Base-by-base conservation (phyloP, 2,797 vertebrate species). In the Cyprinodon diabolis region DNA sequence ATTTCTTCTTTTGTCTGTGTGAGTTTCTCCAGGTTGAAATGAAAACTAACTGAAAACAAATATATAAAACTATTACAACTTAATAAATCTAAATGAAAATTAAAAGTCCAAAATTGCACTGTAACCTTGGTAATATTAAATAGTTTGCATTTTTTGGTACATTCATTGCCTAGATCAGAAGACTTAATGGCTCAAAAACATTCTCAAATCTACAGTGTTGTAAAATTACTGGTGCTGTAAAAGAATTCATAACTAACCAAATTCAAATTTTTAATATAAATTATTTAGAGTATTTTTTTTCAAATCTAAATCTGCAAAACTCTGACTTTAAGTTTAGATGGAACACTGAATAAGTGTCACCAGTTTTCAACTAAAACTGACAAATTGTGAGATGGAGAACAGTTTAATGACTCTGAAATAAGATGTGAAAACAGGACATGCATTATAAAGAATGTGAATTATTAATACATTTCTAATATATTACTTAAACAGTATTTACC, bases 401-500 rank as follows among this genome's bases (percentile, higher is more conserved):
- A 60, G 8, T 25, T 17, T 15, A 35, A 30, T 60, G 35, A 19
- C 30, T 17, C 13, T 17, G 17, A 13, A 60, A 30, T 37, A 6
- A 37, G 57, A 57, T 30, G 13, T 57, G 30, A 57, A 30, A 30
- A 12, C 6, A 14, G 6, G 57, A 37, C 6, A 6, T 35, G 14
- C 30, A 37, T 60, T 60, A 19, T 37, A 60, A 60, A 60, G 2
- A 2, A 60, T 60, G 5, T 30, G 11, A 49, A 35, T 19, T 35
- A 37, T 37, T 40, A 4, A 11, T 40, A 19, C 21, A 40, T 7
- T 40, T 21, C 40, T 21, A 40, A 17, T 62, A 17, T 62, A 35
- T 21, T 62, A 4, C 35, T 51, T 30, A 49, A 68, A 60, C 1
- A 7, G 4, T 4, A 80, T 68, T 87, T 90, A 94, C 92, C 92